Base-by-base conservation (phyloP, 2,888 invertebrate genomes). In the Diarsia dahlii region DNA sequence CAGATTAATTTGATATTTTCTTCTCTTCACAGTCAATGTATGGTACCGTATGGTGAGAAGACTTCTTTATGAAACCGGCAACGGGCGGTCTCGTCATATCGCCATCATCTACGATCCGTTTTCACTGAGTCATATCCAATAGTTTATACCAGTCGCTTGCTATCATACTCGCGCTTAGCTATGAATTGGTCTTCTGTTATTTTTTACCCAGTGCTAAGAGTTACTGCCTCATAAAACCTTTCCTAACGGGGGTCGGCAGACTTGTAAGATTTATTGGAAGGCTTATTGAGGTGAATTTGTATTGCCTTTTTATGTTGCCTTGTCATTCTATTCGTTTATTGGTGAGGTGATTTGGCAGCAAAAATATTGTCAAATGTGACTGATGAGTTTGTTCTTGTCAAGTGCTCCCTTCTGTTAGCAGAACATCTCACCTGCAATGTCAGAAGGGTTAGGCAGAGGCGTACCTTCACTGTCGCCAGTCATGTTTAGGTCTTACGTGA, bases 181-280 rank as follows among this genome's bases (percentile, higher is more conserved):
- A 2, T 8, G 12, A 78, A 54, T 83, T 45, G 34, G 12, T 15
- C n/a, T 69, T 82, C 85, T 85, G 70, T 4, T 20, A n/a, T 15
- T 54, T 13, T 45, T 34, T 62, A 50, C 54, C 12, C 15, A 48
- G 34, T 23, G 58, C 28, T 58, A 85, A 88, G 86, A 88, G 76
- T 87, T 89, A 89, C 89, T 78, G 86, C 85, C 82, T 86, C 88
- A 89, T 88, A 89, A 89, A 89, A 87, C 77, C 84, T 71, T 78
- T 48, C 72, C 76, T 82, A 84, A 79, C 81, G 66, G 86, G 73
- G 79, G 65, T 67, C 78, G 68, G 76, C 56, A 79, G 84, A 77
- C 80, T 78, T 81, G 74, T 68, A 74, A 84, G 84, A 89, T 88
- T 88, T 89, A 89, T 88, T 81, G 80, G 71, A 70, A 60, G 76